phyloP scores from a whole-genome alignment of 30 jellyfish, hydroid and myxozoan genomes.

The Hydractinia symbiolongicarpus region DNA sequence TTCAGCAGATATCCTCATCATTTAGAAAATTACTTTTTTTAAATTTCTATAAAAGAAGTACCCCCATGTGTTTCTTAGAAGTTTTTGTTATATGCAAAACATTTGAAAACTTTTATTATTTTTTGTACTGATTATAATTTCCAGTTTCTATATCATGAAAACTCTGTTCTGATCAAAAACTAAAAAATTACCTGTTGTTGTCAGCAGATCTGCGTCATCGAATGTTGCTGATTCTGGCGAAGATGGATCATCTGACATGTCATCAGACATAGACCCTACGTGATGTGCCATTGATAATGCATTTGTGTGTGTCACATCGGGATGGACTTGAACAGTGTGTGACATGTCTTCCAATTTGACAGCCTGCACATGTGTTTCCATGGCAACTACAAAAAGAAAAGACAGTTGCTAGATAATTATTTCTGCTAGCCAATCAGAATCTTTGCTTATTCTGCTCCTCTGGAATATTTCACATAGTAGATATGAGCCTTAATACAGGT shows the following conservation, averaged over 20 bases:
- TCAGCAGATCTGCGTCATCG: conserved; percentile 83
- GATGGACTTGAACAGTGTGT: conserved; percentile 61
- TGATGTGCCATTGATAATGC: conserved; percentile 49
- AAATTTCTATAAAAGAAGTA: too few relatives aligned
- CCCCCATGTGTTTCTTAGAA: too few relatives aligned
- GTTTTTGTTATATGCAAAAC: too few relatives aligned
- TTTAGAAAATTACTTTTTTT: too few relatives aligned
- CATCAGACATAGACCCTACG: conserved; percentile 89
- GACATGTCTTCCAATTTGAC: conserved; percentile 82
- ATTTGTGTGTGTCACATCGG: conserved; percentile 16
- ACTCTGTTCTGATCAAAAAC: background rate
- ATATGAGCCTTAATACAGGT: too few relatives aligned
- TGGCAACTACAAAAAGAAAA: conserved; percentile 22
- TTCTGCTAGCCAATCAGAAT: too few relatives aligned
- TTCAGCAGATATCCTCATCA: too few relatives aligned
- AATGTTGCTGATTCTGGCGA: conserved; percentile 92
- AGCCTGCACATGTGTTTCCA: conserved; percentile 69
- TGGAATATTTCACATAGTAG: too few relatives aligned
- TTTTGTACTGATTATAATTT: background rate
- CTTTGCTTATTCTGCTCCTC: too few relatives aligned
- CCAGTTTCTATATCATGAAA: background rate
- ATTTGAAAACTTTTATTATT: too few relatives aligned
- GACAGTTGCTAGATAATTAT: background rate
- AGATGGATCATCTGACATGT: conserved; percentile 92
- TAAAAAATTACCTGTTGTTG: conserved; percentile 45